phyloP scores from a whole-genome alignment of 1,140 invertebrate genomes.

The Coelopa frigida region DNA sequence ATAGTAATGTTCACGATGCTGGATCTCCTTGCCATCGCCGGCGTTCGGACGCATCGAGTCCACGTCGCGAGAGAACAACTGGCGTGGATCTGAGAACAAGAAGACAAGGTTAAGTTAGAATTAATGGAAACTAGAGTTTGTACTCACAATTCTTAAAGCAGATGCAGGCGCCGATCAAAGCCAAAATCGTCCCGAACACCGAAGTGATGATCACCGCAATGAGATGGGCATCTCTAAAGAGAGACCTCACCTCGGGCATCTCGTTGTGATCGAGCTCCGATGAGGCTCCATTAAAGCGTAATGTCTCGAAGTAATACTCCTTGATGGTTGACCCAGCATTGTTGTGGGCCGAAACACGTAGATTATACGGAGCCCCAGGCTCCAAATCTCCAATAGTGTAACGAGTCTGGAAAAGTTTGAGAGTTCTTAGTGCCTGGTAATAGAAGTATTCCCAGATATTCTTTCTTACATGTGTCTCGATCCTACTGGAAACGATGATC shows the following conservation, averaged over 20 bases:
- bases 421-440: slow-evolving; percentile 1
- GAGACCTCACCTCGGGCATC: slow-evolving; percentile 39
- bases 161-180: slow-evolving; percentile 48
- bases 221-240: slow-evolving; percentile 48
- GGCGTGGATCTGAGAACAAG: slow-evolving; percentile 24
- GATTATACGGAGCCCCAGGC: slow-evolving; percentile 59
- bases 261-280: slow-evolving; percentile 35
- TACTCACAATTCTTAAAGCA: slow-evolving; percentile 50
- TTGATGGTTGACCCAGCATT: slow-evolving; percentile 61
- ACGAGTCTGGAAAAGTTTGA: slow-evolving; percentile 24
- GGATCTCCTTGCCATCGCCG: slow-evolving; percentile 26
- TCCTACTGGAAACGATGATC: slow-evolving; percentile 50
- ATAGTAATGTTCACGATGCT: slow-evolving; percentile 52
- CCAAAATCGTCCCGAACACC: slow-evolving; percentile 47
- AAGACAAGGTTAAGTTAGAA: neutral
- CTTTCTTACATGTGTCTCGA: slow-evolving; percentile 46
- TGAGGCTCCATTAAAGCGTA: slow-evolving; percentile 50
- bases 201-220: slow-evolving; percentile 48
- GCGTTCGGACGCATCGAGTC: slow-evolving; percentile 20
- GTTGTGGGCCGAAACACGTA: slow-evolving; percentile 61
- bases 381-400: slow-evolving; percentile 56
- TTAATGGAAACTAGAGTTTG: neutral
- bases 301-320: slow-evolving; percentile 59
- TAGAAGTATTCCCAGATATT: slow-evolving; percentile 9
- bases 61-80: slow-evolving; percentile 20